Evolutionary conservation across 2,113 vertebrate genomes (phyloP), one percentile per base, ranked within the genome.

Genomic region (Eulacestoma nigropectus): DNA sequence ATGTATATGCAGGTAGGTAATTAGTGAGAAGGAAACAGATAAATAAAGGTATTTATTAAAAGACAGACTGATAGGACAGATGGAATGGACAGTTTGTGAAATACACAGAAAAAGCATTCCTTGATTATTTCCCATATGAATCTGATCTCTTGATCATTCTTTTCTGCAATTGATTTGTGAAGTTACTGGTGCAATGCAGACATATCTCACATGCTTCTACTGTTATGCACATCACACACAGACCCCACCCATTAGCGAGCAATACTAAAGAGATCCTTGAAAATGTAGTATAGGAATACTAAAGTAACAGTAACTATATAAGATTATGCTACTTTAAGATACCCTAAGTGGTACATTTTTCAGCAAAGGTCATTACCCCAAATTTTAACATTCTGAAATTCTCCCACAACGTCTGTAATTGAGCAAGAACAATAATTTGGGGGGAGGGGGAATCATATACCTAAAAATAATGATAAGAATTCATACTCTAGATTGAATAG

Each of bases 1-100:
- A 42, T 50, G 8, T 22, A 30, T 21, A 13, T 35, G n/a, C 52
- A 82, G 41, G 20, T 47, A 39, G 49, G 13, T 19, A 47, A 60
- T 68, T 37, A 79, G 25, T 19, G 46, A 83, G 32, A 75, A 73
- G 41, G 25, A 89, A 93, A 87, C 16, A 77, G 62, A 21, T 35
- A 89, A 94, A 89, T 60, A 79, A 63, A 84, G 33, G 21, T 50
- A 85, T 84, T 78, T 57, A 68, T 32, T 68, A 35, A 77, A 82
- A 55, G 30, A 41, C 27, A 90, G 35, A 50, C 26, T 65, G 27
- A 57, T 16, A 55, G 33, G 70, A 87, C 27, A 92, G 60, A 78
- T 75, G 69, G 73, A 90, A 85, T 19, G 39, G 37, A 32, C 22
- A 79, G 59, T 57, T 84, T 77, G 18, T 50, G 56, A 76, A 91